Conservation (phyloP, 2,113 vertebrate genomes). For the Gulo gulo region DNA sequence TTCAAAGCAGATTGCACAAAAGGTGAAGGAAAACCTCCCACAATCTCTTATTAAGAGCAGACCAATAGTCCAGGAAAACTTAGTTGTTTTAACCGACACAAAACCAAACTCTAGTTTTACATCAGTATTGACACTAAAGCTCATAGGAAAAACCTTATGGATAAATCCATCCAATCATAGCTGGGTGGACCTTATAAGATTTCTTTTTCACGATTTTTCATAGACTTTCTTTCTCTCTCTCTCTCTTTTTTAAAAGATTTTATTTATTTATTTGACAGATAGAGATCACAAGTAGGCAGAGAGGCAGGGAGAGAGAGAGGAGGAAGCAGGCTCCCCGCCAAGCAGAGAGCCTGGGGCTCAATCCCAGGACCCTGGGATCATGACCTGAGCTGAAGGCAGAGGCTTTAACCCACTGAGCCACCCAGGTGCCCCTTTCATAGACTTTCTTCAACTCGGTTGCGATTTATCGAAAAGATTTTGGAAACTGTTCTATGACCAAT, state of each 20-base stretch:
- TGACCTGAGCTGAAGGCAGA: too few species aligned
- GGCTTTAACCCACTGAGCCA: too few species aligned
- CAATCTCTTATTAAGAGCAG: not conserved
- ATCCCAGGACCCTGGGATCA: too few species aligned
- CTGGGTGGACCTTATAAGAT: not conserved
- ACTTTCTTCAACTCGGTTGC: not conserved
- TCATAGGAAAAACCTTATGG: not conserved
- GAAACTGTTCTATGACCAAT: not conserved
- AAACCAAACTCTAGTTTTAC: not conserved
- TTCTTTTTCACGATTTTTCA: not conserved
- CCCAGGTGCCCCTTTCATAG: too few species aligned
- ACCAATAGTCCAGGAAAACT: not conserved
- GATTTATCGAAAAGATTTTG: not conserved
- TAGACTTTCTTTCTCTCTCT: not conserved
- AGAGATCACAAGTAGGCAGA: too few species aligned
- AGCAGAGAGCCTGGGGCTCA: too few species aligned
- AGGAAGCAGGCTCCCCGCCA: too few species aligned
- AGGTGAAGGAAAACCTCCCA: not conserved
- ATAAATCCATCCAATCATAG: not conserved
- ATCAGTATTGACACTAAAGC: not conserved
- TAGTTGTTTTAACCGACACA: not conserved
- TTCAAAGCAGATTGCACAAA: not conserved
- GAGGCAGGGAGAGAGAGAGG: too few species aligned
- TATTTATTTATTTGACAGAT: too few species aligned
- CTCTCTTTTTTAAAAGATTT: too few species aligned